Evolutionary conservation across 1,140 invertebrate genomes (phyloP), one percentile per base, ranked within the genome.

Genomic region (Heliconius himera): DNA sequence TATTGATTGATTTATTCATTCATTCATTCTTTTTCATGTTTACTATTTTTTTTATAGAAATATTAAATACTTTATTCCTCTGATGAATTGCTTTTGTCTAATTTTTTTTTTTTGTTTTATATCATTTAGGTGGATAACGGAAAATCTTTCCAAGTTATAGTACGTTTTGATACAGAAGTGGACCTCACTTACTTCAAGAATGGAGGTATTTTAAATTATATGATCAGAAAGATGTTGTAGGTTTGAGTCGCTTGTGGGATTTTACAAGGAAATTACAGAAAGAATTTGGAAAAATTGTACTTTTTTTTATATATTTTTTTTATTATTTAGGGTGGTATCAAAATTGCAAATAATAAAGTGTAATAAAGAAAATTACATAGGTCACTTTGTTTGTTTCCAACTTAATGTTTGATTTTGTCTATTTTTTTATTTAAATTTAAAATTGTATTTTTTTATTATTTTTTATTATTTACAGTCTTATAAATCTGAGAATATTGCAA

Each of bases 161-260:
- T 97, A 0, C 96, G 99, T 29, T 99, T 99, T 90, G 99, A 99
- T 89, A 99, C 99, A 0, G 99, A 99, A 93, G 99, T 99, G 0
- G 99, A 99, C 91, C 94, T 99, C n/a, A 96, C 97, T 0, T 99
- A 99, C 91, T 99, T 97, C 95, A 96, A 95, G 84, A 96, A 99
- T 86, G 99, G 99, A 54, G 99, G 99, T 16, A 99, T 99, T 86
- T 96, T 99, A 9, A 99, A 99, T 92, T 99, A 99, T 90, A 99
- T 99, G 99, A 97, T 99, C 46, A 96, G 99, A 81, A 98, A 97
- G 90, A 98, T 99, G 96, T 66, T 93, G 49, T 91, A 88, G 41
- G 38, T 72, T 26, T 13, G 20, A 66, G 29, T 26, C 20, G 9
- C 22, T 36, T 72, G 70, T 2, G 20, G 33, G 29, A 36, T 71